Evolutionary conservation across 2,797 vertebrate species (phyloP).

Genomic region (Pseudomugil gertrudae): DNA sequence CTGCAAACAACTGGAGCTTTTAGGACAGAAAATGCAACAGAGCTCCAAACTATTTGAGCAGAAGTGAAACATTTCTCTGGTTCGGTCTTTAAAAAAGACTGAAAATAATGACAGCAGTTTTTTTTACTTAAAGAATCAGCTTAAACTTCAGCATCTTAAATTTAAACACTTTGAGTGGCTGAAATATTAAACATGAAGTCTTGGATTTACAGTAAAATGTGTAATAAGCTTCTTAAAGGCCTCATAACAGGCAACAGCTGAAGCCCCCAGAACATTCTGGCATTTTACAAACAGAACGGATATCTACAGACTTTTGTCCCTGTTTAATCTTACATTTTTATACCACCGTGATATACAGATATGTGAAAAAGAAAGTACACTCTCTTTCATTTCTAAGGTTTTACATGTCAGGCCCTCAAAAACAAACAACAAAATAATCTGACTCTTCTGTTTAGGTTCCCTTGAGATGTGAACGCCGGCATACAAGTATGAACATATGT

Average conservation of each 20-base stretch:
- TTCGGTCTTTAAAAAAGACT: constrained; percentile 15
- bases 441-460: background rate
- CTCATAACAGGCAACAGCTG: constrained; percentile 28
- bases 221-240: constrained; percentile 3
- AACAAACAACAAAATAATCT: background rate
- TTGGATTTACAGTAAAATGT: constrained; percentile 5
- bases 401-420: background rate
- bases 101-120: background rate
- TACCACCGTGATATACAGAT: constrained; percentile 3
- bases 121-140: background rate
- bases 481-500: too few relatives aligned
- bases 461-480: too few relatives aligned
- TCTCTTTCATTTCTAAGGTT: background rate
- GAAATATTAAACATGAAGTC: constrained; percentile 23
- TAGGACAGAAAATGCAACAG: constrained; percentile 12
- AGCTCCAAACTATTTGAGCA: constrained; percentile 10
- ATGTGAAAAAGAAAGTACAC: background rate
- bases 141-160: constrained; percentile 5
- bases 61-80: constrained; percentile 22
- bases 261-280: constrained; percentile 24
- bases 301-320: constrained; percentile 23
- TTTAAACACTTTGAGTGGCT: constrained; percentile 2
- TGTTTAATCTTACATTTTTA: constrained; percentile 34
- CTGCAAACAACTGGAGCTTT: constrained; percentile 15
- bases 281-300: constrained; percentile 11